phyloP scores from a whole-genome alignment of 2,113 vertebrate genomes.

The Alligator sinensis region DNA sequence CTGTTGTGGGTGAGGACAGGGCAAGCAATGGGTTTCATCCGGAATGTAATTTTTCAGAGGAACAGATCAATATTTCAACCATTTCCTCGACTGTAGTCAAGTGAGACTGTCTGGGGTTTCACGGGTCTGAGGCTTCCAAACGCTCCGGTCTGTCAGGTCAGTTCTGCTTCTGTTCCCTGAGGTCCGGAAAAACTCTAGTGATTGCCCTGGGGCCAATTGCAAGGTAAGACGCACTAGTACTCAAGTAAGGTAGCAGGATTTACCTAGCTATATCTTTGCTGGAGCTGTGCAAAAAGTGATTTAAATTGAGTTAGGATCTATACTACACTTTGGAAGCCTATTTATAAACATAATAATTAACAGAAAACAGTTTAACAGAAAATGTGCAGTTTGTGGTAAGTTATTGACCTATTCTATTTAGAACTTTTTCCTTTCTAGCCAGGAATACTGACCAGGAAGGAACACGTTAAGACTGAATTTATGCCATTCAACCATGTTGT shows the following conservation, averaged over 20 bases:
- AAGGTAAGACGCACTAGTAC: neutral
- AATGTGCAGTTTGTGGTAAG: neutral
- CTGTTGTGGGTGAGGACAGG: no score
- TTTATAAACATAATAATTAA: neutral
- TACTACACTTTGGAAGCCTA: neutral
- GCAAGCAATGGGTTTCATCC: no score
- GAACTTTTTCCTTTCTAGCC: neutral
- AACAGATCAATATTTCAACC: neutral
- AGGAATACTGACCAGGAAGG: neutral
- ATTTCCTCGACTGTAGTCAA: neutral
- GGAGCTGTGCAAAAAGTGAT: neutral
- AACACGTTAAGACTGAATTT: neutral
- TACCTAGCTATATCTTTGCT: neutral
- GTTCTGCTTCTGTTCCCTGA: neutral
- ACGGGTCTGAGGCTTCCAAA: neutral
- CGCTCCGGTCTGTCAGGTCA: neutral
- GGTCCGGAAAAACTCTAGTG: neutral
- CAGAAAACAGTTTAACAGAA: neutral
- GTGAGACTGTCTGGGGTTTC: neutral
- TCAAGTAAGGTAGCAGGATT: neutral
- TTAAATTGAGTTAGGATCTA: neutral
- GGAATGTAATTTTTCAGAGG: neutral
- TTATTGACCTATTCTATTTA: no score
- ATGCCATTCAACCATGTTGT: neutral
- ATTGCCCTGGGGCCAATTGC: neutral